Conservation (phyloP, 2,113 vertebrate genomes). For the Forbesichthys agassizii region DNA sequence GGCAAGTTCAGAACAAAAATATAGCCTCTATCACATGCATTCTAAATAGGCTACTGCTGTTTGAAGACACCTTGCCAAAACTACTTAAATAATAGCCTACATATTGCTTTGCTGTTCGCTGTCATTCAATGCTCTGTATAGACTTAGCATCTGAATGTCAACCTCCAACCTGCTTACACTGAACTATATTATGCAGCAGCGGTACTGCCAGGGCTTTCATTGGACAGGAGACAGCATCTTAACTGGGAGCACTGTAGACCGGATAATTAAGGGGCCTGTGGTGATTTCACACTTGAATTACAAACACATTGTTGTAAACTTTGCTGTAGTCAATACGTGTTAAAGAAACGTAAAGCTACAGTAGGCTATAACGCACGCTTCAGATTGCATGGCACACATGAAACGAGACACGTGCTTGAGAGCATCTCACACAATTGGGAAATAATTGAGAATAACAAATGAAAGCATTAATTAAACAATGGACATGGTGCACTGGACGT, state of each 20-base stretch:
- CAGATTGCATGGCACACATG: not conserved
- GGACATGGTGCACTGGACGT: not conserved
- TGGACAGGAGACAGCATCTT: not conserved
- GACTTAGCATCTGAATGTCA: not conserved
- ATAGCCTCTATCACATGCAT: too few relatives aligned
- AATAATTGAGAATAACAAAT: constrained; percentile 1
- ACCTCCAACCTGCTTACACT: not conserved
- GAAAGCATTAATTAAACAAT: not conserved
- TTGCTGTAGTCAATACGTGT: not conserved
- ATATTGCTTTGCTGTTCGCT: not conserved
- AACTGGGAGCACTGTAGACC: not conserved
- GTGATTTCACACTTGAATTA: not conserved
- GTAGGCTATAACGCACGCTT: not conserved
- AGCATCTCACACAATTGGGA: not conserved
- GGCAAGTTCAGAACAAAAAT: too few relatives aligned
- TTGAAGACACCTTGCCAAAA: too few relatives aligned
- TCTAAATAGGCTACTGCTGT: too few relatives aligned
- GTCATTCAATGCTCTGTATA: not conserved
- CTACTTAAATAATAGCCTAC: too few relatives aligned
- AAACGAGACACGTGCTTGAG: too few relatives aligned
- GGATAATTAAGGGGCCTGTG: not conserved
- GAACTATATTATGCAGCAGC: constrained; percentile 6
- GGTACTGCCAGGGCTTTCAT: not conserved
- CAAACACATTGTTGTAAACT: constrained; percentile 1
- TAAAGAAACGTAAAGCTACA: not conserved